Evolutionary conservation across 2,888 invertebrate genomes (phyloP), one percentile per base, ranked within the genome.

Genomic region (Lycaena phlaeas): DNA sequence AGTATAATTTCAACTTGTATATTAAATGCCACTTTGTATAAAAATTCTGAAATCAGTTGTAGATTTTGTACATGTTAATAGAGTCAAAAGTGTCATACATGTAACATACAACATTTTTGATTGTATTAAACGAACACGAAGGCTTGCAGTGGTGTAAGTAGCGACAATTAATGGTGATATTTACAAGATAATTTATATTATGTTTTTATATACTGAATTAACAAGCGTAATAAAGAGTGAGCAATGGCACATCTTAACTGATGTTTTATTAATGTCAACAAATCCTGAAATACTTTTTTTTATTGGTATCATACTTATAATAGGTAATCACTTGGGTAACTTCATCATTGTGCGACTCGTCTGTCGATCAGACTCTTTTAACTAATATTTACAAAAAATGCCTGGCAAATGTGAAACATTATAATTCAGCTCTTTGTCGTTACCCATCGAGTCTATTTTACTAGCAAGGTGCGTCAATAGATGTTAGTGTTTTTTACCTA

Each of bases 151-250:
- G 49, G 43, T 56, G 51, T 29, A 50, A 44, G 64, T 55, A 57
- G 66, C 61, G 59, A 65, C 63, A 59, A 66, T 64, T 67, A 64
- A 60, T 68, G 76, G 76, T 78, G 77, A 77, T 79, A 75, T 77
- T 79, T 78, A 72, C 60, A 73, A 73, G 67, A 76, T 75, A 69
- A 75, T 77, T 75, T 77, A 74, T 79, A 74, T 78, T 79, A 72
- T 79, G 75, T 77, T 77, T 73, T 81, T 72, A 70, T 71, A 71
- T 78, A 78, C 71, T 72, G 69, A 67, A 81, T 78, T 81, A 82
- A 82, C 81, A 78, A 74, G 67, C 74, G 77, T 81, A 84, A 82
- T 84, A 84, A 84, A 84, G 81, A 82, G 79, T 79, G 82, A 82
- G 76, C 78, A 72, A 75, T 68, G 77, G 81, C 82, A 81, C 82